Conservation (phyloP, 2,113 vertebrate genomes). For the Channa argus region DNA sequence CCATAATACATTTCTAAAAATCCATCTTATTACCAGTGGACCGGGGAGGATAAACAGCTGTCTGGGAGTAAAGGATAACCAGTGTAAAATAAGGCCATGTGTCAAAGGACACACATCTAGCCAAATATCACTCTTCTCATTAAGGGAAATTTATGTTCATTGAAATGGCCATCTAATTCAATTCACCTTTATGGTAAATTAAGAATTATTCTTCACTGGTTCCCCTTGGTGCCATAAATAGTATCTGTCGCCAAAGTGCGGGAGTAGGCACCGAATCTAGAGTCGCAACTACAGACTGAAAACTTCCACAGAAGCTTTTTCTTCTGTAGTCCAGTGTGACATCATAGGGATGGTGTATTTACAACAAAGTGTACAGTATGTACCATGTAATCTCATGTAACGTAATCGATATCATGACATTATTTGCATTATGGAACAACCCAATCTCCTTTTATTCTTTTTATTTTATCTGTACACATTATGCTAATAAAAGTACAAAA, state of each 20-base stretch:
- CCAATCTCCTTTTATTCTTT: neutral
- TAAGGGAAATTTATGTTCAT: slow-evolving; percentile 64
- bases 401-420: neutral
- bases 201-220: slow-evolving; percentile 58
- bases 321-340: neutral
- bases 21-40: slow-evolving; percentile 49
- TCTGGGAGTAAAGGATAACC: slow-evolving; percentile 48
- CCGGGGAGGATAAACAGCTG: slow-evolving; percentile 59
- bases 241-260: slow-evolving; percentile 24
- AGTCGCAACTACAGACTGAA: slow-evolving; percentile 4
- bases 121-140: slow-evolving; percentile 74
- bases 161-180: slow-evolving; percentile 66
- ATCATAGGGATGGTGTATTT: neutral
- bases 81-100: slow-evolving; percentile 31
- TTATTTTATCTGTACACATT: neutral
- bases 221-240: slow-evolving; percentile 51
- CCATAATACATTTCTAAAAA: slow-evolving; percentile 52
- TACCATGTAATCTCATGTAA: no score
- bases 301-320: slow-evolving; percentile 20
- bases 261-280: slow-evolving; percentile 26
- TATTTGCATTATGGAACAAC: neutral
- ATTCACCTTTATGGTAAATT: slow-evolving; percentile 75
- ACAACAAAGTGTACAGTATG: neutral
- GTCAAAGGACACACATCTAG: slow-evolving; percentile 63
- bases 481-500: no score